Evolutionary conservation across 2,888 invertebrate genomes (phyloP).

Genomic region (Nebria brevicollis): DNA sequence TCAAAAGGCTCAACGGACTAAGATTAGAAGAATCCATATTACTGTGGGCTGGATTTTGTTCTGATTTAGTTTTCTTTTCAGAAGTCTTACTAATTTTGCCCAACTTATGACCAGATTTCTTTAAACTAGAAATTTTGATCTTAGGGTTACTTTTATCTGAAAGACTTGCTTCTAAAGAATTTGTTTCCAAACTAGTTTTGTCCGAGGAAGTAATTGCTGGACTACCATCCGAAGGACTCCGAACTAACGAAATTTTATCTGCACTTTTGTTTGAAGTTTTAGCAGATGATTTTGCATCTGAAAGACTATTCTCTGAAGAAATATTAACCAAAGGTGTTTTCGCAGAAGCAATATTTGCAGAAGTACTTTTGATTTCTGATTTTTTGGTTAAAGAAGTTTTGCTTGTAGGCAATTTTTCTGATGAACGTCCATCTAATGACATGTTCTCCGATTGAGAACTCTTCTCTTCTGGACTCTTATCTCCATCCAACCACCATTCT

Average conservation of each 20-base stretch:
- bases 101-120: not conserved
- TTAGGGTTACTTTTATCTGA: not conserved
- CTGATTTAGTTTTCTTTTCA: constrained; percentile 61
- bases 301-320: not conserved
- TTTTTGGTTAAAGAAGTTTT: not conserved
- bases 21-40: not conserved
- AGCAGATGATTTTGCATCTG: not conserved
- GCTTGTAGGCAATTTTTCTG: not conserved
- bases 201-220: not conserved
- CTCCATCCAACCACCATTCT: constrained; percentile 55
- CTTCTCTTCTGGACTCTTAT: constrained; percentile 47
- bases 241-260: not conserved
- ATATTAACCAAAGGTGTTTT: not conserved
- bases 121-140: not conserved
- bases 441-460: constrained; percentile 48
- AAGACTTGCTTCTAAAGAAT: not conserved
- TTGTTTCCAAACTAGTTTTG: not conserved
- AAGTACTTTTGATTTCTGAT: not conserved
- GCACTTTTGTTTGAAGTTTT: not conserved
- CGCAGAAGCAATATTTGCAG: not conserved
- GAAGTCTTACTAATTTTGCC: constrained; percentile 53
- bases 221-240: not conserved
- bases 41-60: constrained; percentile 57
- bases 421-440: not conserved
- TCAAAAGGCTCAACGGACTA: constrained; percentile 56